A percentile compares a stretch with the other conserved stretches of the same genome.
Evolutionary conservation across 2,888 invertebrate species (phyloP).

Genomic region (Apamea sordens): DNA sequence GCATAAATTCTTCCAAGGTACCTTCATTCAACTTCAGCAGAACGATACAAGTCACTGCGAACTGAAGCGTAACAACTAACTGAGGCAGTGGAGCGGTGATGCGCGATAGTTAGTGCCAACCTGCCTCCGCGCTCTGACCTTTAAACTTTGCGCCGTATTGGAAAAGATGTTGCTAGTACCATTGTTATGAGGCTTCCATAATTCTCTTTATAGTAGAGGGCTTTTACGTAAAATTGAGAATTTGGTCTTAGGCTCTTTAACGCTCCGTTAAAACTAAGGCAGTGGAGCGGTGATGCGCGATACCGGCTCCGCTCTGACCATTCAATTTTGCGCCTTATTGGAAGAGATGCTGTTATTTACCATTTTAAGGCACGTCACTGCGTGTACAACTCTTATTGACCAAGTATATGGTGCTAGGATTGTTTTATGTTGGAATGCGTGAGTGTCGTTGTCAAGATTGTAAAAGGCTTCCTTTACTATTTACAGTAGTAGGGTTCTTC

Average conservation of each 20-base stretch:
- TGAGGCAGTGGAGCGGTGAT: slow-evolving; percentile 36
- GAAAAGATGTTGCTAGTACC: neutral
- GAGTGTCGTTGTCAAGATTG: neutral
- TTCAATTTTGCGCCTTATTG: neutral
- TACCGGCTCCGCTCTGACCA: neutral
- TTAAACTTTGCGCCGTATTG: slow-evolving; percentile 29
- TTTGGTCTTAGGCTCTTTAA: neutral
- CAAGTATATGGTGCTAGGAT: neutral
- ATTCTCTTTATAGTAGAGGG: neutral
- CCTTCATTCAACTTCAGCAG: neutral
- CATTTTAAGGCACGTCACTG: neutral
- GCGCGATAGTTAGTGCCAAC: slow-evolving; percentile 22
- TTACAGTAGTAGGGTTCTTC: neutral
- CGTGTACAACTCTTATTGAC: neutral
- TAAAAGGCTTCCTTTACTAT: neutral
- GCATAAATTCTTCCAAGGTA: neutral
- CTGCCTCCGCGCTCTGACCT: slow-evolving; percentile 27
- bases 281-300: neutral
- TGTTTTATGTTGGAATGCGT: neutral
- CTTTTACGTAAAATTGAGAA: neutral
- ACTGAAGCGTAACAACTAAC: slow-evolving; percentile 43
- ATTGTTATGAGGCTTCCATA: neutral
- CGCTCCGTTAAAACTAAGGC: neutral
- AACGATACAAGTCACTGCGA: slow-evolving; percentile 34
- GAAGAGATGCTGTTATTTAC: neutral